These are phyloP conservation scores for Drosophila pseudoobscura DNA, from an alignment of 1,140 invertebrate genomes.

Conservation along the genomic window DNA sequence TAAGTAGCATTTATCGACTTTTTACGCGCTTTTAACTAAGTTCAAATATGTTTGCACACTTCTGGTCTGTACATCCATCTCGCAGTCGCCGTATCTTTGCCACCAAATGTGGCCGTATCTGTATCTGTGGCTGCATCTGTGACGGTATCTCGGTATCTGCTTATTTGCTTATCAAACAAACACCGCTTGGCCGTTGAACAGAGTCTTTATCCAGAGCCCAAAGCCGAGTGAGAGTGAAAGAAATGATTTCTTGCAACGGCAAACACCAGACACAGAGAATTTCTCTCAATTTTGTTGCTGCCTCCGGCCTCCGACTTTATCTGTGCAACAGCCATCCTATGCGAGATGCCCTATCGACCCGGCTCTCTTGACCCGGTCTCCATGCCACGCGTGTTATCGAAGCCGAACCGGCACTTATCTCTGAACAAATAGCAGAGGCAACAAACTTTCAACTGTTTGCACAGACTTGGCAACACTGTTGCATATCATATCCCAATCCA, in stretches of 20 bases:
- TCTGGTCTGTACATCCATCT: slow-evolving; percentile 29
- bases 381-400: slow-evolving; percentile 52
- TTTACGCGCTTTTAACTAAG: slow-evolving; percentile 79
- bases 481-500: slow-evolving; percentile 28
- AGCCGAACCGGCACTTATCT: slow-evolving; percentile 53
- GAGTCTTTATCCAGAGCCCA: slow-evolving; percentile 55
- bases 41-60: slow-evolving; percentile 75
- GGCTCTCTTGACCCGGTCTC: slow-evolving; percentile 1
- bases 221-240: slow-evolving; percentile 15
- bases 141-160: slow-evolving; percentile 32
- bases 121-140: slow-evolving; percentile 48
- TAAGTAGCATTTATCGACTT: slow-evolving; percentile 81
- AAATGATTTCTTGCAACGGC: slow-evolving; percentile 33
- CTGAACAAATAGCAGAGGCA: slow-evolving; percentile 53
- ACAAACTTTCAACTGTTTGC: slow-evolving; percentile 74
- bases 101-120: slow-evolving; percentile 44
- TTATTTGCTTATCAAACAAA: slow-evolving; percentile 63
- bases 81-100: slow-evolving; percentile 18
- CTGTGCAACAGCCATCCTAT: slow-evolving; percentile 26
- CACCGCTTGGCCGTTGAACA: slow-evolving; percentile 46
- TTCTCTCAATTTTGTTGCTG: slow-evolving; percentile 29
- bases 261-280: slow-evolving; percentile 6
- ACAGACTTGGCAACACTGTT: slow-evolving; percentile 76
- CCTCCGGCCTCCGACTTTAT: slow-evolving; percentile 50
- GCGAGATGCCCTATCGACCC: slow-evolving; percentile 66